A percentile compares a stretch with the other conserved stretches of the same genome.
phyloP scores from a whole-genome alignment of 2,797 vertebrate genomes.

The Leptoclinus maculatus region DNA sequence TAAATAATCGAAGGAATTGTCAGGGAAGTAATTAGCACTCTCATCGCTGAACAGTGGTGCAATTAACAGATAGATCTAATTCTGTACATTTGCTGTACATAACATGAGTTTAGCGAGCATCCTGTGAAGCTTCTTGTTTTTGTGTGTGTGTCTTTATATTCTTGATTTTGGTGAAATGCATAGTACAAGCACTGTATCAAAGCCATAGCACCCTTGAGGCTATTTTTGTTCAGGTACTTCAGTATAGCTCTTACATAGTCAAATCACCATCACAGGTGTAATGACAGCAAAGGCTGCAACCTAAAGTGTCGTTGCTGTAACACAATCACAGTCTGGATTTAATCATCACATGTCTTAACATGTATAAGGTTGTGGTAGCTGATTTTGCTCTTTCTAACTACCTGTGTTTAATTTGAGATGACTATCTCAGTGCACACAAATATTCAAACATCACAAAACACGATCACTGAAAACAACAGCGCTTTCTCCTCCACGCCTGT shows the following conservation, averaged over 20 bases:
- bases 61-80: background rate
- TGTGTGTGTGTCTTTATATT: background rate
- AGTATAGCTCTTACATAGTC: background rate
- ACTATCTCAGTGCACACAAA: background rate
- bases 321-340: background rate
- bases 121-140: background rate
- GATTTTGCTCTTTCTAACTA: background rate
- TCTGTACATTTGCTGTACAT: background rate
- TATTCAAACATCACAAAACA: background rate
- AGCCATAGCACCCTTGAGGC: background rate
- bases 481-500: background rate
- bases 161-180: background rate
- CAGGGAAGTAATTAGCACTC: background rate
- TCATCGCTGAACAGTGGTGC: background rate
- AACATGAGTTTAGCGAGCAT: background rate
- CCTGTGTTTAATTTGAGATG: background rate
- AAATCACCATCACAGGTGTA: background rate
- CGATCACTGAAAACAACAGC: background rate
- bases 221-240: background rate
- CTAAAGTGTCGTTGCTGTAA: slow-evolving; percentile 7
- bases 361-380: background rate
- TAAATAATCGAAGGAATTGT: background rate
- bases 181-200: background rate
- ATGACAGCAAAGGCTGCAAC: background rate
- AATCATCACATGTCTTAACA: background rate